Percentiles rank a stretch among this genome's conserved stretches.
Conservation (phyloP, 30 jellyfish, hydroid and myxozoan genomes). For the Aurelia sp. region DNA sequence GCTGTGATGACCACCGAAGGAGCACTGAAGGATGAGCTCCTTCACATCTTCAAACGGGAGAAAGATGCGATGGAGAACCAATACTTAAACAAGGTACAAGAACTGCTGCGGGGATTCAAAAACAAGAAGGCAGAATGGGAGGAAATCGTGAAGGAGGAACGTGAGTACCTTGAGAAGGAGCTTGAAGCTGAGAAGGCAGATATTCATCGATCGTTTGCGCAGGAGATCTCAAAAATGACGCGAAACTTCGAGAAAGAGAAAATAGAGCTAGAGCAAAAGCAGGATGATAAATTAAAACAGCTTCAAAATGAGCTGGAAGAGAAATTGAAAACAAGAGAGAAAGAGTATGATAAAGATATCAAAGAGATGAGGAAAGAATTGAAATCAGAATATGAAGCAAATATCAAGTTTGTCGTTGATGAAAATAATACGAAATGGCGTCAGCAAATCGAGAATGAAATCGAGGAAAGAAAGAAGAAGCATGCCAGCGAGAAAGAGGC, state of each 20-base stretch:
- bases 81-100: constrained; percentile 68
- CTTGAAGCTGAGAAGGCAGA: constrained; percentile 86
- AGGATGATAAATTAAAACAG: constrained; percentile 34
- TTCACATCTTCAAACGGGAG: constrained; percentile 83
- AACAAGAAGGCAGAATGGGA: constrained; percentile 94
- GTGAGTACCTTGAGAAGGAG: constrained; percentile 83
- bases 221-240: constrained; percentile 76
- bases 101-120: constrained; percentile 82
- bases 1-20: constrained; percentile 31
- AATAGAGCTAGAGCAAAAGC: constrained; percentile 45
- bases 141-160: constrained; percentile 82
- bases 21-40: constrained; percentile 87
- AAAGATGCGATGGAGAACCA: constrained; percentile 89
- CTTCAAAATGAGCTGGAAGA: constrained; percentile 43
- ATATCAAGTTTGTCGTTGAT: constrained; percentile 11
- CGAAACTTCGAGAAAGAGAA: constrained; percentile 76
- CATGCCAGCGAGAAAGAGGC: constrained; percentile 34
- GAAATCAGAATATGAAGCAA: constrained; percentile 45
- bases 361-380: constrained; percentile 57
- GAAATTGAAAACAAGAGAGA: constrained; percentile 22
- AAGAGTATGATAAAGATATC: constrained; percentile 7
- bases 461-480: constrained; percentile 48
- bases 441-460: constrained; percentile 34
- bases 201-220: constrained; percentile 71
- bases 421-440: constrained; percentile 56